phyloP scores from a whole-genome alignment of 2,797 vertebrate genomes.

The Xerus rutilus region DNA sequence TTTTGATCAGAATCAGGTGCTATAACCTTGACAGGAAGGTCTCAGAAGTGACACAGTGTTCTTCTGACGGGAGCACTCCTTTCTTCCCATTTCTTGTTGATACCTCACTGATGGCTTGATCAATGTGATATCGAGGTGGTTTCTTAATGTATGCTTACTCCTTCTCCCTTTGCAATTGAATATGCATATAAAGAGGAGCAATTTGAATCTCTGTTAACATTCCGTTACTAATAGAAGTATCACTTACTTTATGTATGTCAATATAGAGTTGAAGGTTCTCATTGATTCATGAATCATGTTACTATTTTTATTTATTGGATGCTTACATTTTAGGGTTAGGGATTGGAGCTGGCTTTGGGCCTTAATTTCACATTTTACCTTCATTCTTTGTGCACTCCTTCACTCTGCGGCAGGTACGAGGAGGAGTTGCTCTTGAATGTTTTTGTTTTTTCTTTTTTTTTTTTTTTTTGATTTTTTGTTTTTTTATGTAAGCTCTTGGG shows the following conservation, averaged over 20 bases:
- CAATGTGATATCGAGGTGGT: background rate
- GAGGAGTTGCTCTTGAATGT: background rate
- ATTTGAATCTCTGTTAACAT: background rate
- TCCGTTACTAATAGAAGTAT: background rate
- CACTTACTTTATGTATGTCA: background rate
- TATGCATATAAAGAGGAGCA: background rate
- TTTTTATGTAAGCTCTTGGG: no score
- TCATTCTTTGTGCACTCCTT: background rate
- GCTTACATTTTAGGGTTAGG: background rate
- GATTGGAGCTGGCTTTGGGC: background rate
- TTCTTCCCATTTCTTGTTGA: background rate
- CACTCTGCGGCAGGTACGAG: background rate
- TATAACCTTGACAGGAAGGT: background rate
- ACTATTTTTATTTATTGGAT: background rate
- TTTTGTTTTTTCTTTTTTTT: background rate
- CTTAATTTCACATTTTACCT: background rate
- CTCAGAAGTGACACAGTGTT: accelerated
- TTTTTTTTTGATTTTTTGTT: background rate
- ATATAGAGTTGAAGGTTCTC: background rate
- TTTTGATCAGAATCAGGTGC: background rate
- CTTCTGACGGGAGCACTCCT: background rate
- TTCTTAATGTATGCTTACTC: background rate
- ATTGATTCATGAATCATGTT: background rate
- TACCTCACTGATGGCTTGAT: background rate
- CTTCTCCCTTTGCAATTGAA: background rate